Percentiles rank a stretch among this genome's conserved stretches.
Conservation (phyloP, 2,113 vertebrate genomes). For the Phylloscopus whistleri region DNA sequence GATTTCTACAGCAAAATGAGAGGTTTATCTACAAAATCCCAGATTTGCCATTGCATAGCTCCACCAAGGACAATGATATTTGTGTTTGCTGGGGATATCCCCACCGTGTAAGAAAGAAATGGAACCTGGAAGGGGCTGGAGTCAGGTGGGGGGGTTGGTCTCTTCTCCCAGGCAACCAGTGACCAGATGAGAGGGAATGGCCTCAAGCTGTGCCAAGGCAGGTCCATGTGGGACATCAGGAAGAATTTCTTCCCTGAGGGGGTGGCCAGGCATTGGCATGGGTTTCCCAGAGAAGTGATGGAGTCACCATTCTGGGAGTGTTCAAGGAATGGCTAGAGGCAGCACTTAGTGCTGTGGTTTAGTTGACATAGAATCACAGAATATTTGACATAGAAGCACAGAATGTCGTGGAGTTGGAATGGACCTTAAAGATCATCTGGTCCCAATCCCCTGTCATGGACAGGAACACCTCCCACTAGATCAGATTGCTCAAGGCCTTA, state of each 20-base stretch:
- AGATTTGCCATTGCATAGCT: rapidly evolving
- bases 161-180: neutral
- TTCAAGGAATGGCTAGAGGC: neutral
- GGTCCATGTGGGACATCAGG: neutral
- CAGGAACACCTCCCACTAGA: neutral
- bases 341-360: neutral
- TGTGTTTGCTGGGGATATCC: neutral
- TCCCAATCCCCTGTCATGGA: neutral
- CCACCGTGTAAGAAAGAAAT: rapidly evolving
- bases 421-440: neutral
- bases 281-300: neutral
- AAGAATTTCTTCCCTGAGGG: neutral
- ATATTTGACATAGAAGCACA: neutral
- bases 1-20: neutral
- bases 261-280: neutral
- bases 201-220: neutral
- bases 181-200: neutral
- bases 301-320: neutral
- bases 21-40: neutral
- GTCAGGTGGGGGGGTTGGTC: rapidly evolving
- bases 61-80: rapidly evolving
- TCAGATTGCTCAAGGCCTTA: neutral
- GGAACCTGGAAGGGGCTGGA: neutral
- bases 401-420: neutral
- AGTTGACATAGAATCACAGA: neutral